Evolutionary conservation across 1,140 invertebrate species (phyloP), one percentile per base, ranked within the genome.

Genomic region (Bradysia coprophila): DNA sequence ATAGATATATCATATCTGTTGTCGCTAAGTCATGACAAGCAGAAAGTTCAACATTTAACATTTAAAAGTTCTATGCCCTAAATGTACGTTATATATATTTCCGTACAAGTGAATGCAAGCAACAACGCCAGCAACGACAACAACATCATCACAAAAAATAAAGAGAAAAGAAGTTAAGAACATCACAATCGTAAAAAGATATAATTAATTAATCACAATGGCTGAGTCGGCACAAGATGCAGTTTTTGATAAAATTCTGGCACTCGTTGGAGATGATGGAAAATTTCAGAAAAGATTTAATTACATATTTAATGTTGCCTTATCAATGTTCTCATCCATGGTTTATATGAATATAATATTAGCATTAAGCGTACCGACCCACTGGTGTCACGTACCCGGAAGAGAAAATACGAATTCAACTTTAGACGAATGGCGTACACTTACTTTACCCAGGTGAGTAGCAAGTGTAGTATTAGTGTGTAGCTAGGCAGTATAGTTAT

Each of bases 321-420:
- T 69, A 21, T 45, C 59, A 3, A 43, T 57, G 3, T 49, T 55
- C 18, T 53, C 54, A 0, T 55, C 63, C 16, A 61, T 69, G 61
- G 50, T 56, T 15, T 63, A 63, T 43, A 61, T 66, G 51, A 70
- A 67, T 43, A 54, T 67, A 6, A 59, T 71, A 18, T 52, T 72
- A 46, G 62, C 64, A 2, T 50, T 71, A 21, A 57, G 63, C 13
- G 56, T 64, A 43, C 70, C 69, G 1, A 64, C 70, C 28, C 68
- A 72, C 43, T 71, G 68, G 68, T 72, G 70, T 45, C 52, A 59
- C 23, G 66, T 71, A 11, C 59, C 67, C 1, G 66, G 67, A 16
- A 51, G 59, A 21, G 58, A 64, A 21, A 42, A 48, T 2, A 59
- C 63, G 2, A 68, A 69, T 48, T 59, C 59, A 19, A 56, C 62